phyloP scores from a whole-genome alignment of 2,888 invertebrate genomes.

The Embidobia sp. region DNA sequence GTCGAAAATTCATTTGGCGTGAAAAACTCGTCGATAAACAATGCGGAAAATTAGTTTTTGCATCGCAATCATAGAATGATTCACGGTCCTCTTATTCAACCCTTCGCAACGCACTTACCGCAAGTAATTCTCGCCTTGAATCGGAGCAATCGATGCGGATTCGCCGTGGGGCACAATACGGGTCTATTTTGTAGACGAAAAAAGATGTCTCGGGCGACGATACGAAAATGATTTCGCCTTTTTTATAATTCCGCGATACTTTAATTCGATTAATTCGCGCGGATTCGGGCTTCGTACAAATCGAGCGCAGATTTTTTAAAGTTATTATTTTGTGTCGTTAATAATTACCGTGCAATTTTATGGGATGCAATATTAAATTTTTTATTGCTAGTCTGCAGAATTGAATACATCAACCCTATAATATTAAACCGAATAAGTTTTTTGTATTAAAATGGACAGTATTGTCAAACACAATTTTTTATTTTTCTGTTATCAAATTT shows the following conservation, averaged over 20 bases:
- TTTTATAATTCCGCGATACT: constrained; percentile 18
- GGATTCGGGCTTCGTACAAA: background rate
- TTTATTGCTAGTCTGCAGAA: no score
- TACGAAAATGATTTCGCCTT: constrained; percentile 37
- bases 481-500: no score
- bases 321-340: no score
- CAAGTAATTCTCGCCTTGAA: constrained; percentile 61
- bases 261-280: constrained; percentile 14
- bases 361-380: no score
- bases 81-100: constrained; percentile 65
- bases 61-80: constrained; percentile 72
- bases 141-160: constrained; percentile 51
- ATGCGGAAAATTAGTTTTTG: constrained; percentile 70
- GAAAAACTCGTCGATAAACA: constrained; percentile 65
- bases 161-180: constrained; percentile 46
- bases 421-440: no score
- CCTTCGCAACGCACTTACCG: constrained; percentile 48
- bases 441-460: no score
- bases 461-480: no score
- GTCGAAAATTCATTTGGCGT: constrained; percentile 17
- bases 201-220: constrained; percentile 20
- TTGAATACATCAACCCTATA: no score
- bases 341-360: no score
- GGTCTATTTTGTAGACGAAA: constrained; percentile 45
- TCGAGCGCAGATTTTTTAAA: no score